Evolutionary conservation across 23 tunicate species (phyloP).

Genomic region (Clavelina lepadiformis): DNA sequence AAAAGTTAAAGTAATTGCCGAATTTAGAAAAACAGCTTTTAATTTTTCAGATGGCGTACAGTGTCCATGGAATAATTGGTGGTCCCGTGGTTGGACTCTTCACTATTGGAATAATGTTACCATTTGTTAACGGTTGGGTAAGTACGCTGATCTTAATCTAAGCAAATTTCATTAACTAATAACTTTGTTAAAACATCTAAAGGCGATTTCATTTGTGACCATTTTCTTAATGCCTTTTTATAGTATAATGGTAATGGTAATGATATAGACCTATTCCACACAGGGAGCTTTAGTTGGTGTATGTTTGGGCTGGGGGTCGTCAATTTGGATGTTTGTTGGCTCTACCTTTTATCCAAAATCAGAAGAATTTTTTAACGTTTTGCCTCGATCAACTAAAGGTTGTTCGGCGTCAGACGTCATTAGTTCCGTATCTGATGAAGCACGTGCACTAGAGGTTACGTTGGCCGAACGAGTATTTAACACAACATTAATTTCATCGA

Average conservation of each 20-base stretch:
- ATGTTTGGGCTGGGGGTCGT: conserved; percentile 24
- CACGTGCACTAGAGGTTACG: no score
- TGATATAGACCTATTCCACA: not conserved
- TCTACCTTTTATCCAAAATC: conserved; percentile 56
- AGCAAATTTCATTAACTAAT: no score
- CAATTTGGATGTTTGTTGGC: conserved; percentile 71
- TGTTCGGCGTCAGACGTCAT: no score
- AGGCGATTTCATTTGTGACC: no score
- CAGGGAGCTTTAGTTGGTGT: conserved; percentile 65
- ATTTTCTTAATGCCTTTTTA: not conserved
- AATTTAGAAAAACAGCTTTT: not conserved
- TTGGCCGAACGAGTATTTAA: no score
- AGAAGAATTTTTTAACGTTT: conserved; percentile 20
- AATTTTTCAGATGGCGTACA: conserved; percentile 69
- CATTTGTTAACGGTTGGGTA: conserved; percentile 69
- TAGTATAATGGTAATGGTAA: not conserved
- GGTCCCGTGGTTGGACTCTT: conserved; percentile 91
- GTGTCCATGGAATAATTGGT: conserved; percentile 63
- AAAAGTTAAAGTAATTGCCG: not conserved
- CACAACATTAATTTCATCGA: no score
- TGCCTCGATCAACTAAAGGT: conserved; percentile 31
- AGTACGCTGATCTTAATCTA: no score
- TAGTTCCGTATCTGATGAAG: no score
- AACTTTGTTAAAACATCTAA: no score
- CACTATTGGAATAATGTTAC: conserved; percentile 82